Base-by-base conservation (phyloP, 1,140 invertebrate species). In the Papilio glaucus region DNA sequence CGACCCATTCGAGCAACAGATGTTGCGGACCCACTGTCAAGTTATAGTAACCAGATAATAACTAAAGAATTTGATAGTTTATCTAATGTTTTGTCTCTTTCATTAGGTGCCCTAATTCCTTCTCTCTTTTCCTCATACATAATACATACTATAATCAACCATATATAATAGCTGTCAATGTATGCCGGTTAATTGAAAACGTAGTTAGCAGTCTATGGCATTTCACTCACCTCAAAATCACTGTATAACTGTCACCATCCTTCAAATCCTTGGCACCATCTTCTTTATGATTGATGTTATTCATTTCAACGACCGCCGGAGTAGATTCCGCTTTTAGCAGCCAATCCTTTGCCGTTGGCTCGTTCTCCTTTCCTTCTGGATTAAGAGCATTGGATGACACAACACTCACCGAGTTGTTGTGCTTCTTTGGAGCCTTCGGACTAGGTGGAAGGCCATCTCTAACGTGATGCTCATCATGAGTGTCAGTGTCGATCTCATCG, bases 401-500 rank as follows among this genome's bases (percentile, higher is more conserved):
- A 3, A 94, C 91, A 38, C 91, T 93, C 9, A 94, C 87, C 0
- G 85, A 87, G 53, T 89, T 89, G 42, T 88, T 92, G 6, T 92
- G 86, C 15, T 90, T 85, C 60, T 90, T 93, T 24, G 79, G 82
- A 37, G 84, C 85, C 62, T 93, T 92, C 0, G 90, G 89, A 86
- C 88, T 93, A 33, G 81, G 88, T 18, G 81, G 89, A 18, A 81
- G 85, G 24, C 89, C 89, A 37, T 94, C 93, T 37, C 91, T 82
- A 24, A 93, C 74, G 82, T 94, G 94, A 67, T 94, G 93, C 73
- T 94, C 94, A 70, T 95, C 95, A 85, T 96, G 95, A 69, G 94
- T 95, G 72, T 96, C 96, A 15, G 95, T 94, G 1, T 95, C 95
- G 6, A 96, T 96, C 88, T 96, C 96, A 77, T 96, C 96, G 80